Percentiles rank a stretch among this genome's conserved stretches.
Evolutionary conservation across 2,888 invertebrate genomes (phyloP).

Genomic region (Agriopis marginaria): DNA sequence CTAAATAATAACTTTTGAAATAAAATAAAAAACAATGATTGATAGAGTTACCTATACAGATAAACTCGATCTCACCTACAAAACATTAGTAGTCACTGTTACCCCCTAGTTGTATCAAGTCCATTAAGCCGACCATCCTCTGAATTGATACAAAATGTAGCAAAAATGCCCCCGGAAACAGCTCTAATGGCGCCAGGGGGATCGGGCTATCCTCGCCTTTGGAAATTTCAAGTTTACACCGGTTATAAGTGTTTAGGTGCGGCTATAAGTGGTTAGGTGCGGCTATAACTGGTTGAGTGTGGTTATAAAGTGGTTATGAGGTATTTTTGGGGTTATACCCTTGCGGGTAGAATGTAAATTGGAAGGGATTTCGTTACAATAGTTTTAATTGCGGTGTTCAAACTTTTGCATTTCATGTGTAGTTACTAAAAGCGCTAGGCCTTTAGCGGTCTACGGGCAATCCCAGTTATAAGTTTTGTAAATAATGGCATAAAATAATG

Average conservation of each 20-base stretch:
- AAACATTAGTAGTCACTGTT: conserved; percentile 10
- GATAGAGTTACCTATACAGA: background rate
- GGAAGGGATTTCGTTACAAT: conserved; percentile 1
- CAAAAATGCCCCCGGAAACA: conserved; percentile 37
- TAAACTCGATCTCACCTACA: background rate
- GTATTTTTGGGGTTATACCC: conserved; percentile 14
- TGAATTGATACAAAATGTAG: conserved; percentile 36
- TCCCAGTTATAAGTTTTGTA: no score
- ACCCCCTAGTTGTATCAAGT: conserved; percentile 23
- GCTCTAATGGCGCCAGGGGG: conserved; percentile 31
- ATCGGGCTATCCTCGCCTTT: conserved; percentile 21
- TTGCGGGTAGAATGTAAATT: conserved; percentile 1
- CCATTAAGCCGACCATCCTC: conserved; percentile 34
- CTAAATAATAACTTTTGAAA: background rate
- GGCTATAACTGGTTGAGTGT: conserved; percentile 13
- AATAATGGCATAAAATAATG: no score
- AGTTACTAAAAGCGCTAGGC: no score
- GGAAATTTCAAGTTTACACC: conserved; percentile 32
- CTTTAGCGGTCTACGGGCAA: no score
- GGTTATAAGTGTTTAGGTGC: conserved; percentile 3
- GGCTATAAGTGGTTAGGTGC: background rate
- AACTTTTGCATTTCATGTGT: no score
- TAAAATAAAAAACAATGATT: background rate
- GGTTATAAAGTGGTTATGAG: conserved; percentile 12
- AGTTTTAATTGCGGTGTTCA: conserved; percentile 3